Evolutionary conservation across 2,113 vertebrate genomes (phyloP).

Genomic region (Nothoprocta perdicaria): DNA sequence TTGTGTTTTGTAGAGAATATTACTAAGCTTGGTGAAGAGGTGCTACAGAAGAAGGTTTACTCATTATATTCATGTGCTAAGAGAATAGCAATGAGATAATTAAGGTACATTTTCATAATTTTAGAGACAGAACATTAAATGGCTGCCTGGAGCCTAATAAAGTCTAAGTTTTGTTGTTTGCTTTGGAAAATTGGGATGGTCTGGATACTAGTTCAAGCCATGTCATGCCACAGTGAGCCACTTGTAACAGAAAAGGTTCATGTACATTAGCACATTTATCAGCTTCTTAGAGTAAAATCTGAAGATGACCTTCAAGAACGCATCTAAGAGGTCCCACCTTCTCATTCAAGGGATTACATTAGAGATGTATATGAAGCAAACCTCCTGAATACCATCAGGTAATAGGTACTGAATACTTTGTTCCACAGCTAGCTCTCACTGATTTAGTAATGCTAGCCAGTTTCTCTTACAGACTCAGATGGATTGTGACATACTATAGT

Average conservation of each 20-base stretch:
- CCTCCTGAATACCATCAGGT: fast-evolving
- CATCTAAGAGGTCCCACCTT: neutral
- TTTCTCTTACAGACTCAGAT: neutral
- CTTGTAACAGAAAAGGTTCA: neutral
- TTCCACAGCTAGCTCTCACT: neutral
- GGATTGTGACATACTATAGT: neutral
- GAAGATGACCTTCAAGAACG: neutral
- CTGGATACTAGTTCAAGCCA: neutral
- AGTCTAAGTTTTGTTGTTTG: neutral
- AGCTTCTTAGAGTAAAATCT: neutral
- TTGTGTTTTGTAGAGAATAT: neutral
- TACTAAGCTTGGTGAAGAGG: neutral
- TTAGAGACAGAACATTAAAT: neutral
- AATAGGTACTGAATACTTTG: neutral
- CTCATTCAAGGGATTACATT: neutral
- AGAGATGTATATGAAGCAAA: neutral
- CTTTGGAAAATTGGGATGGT: neutral
- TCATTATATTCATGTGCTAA: neutral
- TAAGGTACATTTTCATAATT: neutral
- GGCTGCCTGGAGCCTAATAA: neutral
- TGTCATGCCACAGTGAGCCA: fast-evolving
- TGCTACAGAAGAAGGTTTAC: neutral
- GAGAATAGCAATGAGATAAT: neutral
- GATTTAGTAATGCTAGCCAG: fast-evolving
- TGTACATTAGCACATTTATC: neutral